Evolutionary conservation across 2,888 invertebrate genomes (phyloP).

Genomic region (Periphyllus acericola): DNA sequence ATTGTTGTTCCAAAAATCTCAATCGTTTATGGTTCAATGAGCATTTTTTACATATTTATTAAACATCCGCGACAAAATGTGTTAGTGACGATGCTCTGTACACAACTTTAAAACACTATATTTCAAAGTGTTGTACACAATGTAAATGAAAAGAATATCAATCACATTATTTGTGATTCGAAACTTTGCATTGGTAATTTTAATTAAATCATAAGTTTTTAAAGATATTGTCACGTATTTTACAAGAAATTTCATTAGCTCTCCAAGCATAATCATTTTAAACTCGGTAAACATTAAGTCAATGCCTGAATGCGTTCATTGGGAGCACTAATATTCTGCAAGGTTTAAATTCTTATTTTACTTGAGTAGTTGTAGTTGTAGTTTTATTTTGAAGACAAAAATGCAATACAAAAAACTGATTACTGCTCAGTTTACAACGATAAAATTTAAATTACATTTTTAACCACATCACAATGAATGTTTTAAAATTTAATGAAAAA

Average conservation of each 20-base stretch:
- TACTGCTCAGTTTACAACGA: too few species aligned
- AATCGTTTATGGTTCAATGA: background rate
- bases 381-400: background rate
- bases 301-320: background rate
- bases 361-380: too few species aligned
- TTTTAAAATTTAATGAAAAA: too few species aligned
- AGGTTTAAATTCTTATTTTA: background rate
- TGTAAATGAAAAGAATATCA: background rate
- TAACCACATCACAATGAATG: too few species aligned
- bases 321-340: background rate
- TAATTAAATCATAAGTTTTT: slow-evolving; percentile 10
- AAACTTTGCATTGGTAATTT: background rate
- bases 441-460: too few species aligned
- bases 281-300: background rate
- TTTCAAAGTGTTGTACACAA: background rate
- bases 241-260: background rate
- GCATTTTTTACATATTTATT: background rate
- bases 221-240: background rate
- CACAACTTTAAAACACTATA: background rate
- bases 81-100: too few species aligned
- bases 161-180: background rate
- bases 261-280: background rate
- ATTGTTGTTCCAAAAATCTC: background rate
- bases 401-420: too few species aligned
- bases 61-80: background rate